phyloP scores from a whole-genome alignment of 2,113 vertebrate genomes.

The Myanophis thanlyinensis region DNA sequence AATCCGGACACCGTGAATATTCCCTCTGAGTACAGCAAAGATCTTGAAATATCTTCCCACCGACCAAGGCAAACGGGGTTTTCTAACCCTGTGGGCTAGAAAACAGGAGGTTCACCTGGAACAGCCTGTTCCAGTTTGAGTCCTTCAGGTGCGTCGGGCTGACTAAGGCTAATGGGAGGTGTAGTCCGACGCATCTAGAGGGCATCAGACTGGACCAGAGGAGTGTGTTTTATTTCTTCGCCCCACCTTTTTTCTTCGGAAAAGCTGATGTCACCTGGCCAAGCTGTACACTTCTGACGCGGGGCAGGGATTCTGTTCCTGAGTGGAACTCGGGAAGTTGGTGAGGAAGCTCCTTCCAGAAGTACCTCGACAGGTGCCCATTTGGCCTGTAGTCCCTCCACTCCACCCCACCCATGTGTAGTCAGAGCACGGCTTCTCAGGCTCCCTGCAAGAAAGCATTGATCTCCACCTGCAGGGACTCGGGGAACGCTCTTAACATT shows the following conservation, averaged over 20 bases:
- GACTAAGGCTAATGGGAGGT: neutral
- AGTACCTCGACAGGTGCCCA: neutral
- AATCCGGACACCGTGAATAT: neutral
- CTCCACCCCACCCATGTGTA: too few relatives aligned
- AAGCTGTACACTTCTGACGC: neutral
- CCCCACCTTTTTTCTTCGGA: neutral
- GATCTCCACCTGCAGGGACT: neutral
- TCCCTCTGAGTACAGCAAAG: neutral
- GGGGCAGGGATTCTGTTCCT: neutral
- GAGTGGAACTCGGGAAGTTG: neutral
- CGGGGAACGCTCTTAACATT: neutral
- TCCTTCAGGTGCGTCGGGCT: neutral
- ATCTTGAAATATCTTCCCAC: conserved; percentile 27
- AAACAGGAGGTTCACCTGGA: neutral
- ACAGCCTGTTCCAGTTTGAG: neutral
- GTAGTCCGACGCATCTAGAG: neutral
- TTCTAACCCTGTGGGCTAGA: neutral
- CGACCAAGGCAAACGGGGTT: neutral
- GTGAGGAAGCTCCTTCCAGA: neutral
- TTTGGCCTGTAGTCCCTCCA: neutral
- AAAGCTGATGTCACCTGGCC: neutral
- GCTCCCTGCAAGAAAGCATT: neutral
- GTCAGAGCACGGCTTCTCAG: neutral
- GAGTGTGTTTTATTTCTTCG: accelerated
- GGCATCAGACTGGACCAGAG: neutral